Percentiles rank a stretch among this genome's conserved stretches.
Evolutionary conservation across 2,797 vertebrate species (phyloP).

Genomic region (Capromys pilorides): DNA sequence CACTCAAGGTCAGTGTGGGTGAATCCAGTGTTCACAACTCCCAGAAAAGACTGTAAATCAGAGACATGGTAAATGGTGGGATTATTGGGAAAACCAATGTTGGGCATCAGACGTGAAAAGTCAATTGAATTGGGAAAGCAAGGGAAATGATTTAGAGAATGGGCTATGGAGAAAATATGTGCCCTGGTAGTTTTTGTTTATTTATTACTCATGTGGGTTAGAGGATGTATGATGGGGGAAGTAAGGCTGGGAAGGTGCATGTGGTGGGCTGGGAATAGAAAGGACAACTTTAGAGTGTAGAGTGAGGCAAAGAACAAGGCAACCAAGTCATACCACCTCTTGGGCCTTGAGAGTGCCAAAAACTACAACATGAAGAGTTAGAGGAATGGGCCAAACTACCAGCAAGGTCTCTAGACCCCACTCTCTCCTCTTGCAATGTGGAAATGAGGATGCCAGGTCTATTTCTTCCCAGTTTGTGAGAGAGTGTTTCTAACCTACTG

Average conservation of each 20-base stretch:
- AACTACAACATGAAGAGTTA: background rate
- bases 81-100: background rate
- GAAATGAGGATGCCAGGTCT: background rate
- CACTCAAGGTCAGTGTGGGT: background rate
- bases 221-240: background rate
- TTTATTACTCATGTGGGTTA: background rate
- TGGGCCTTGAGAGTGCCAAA: background rate
- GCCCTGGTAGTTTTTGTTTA: background rate
- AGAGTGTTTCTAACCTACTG: background rate
- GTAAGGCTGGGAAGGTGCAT: background rate
- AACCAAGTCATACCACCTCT: background rate
- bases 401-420: background rate
- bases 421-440: background rate
- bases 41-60: background rate
- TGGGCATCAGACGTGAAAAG: background rate
- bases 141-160: background rate
- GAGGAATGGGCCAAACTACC: background rate
- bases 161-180: background rate
- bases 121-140: background rate
- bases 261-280: background rate
- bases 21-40: background rate
- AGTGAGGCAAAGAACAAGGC: background rate
- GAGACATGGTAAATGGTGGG: background rate
- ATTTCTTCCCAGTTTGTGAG: background rate
- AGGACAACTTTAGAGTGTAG: background rate